Evolutionary conservation across 2,888 invertebrate species (phyloP).

Genomic region (Lutraria lutraria): DNA sequence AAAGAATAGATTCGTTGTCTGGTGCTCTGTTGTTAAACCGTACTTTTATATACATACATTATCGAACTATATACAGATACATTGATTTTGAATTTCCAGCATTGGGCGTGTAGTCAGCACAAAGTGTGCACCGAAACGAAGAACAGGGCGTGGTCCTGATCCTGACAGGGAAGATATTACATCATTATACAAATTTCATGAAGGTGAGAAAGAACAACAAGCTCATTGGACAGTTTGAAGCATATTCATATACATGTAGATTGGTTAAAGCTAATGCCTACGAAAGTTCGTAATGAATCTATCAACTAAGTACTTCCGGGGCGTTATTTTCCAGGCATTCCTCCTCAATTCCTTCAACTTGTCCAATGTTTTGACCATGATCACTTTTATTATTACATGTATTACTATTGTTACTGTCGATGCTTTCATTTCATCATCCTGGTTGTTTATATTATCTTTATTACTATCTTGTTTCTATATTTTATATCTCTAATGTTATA

Average conservation of each 20-base stretch:
- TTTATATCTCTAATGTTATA: too few species aligned
- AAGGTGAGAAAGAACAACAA: slow-evolving; percentile 27
- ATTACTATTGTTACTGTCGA: too few species aligned
- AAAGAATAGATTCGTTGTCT: too few species aligned
- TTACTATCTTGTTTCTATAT: too few species aligned
- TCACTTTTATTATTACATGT: too few species aligned
- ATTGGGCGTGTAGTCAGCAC: slow-evolving; percentile 32
- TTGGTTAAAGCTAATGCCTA: too few species aligned
- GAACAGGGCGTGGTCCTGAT: slow-evolving; percentile 16
- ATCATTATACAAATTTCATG: slow-evolving; percentile 38
- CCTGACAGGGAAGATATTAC: slow-evolving; percentile 47
- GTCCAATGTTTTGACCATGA: not conserved
- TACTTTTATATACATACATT: too few species aligned
- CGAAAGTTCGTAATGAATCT: too few species aligned
- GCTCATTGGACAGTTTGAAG: not conserved
- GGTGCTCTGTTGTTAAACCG: too few species aligned
- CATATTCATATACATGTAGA: not conserved
- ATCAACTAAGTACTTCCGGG: not conserved
- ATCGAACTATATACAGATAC: too few species aligned
- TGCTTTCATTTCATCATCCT: too few species aligned
- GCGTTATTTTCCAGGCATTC: not conserved
- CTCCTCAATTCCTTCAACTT: not conserved
- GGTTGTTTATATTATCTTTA: too few species aligned
- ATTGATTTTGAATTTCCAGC: slow-evolving; percentile 3
- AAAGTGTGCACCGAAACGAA: not conserved